Evolutionary conservation across 2,888 invertebrate genomes (phyloP).

Genomic region (Homarus gammarus): DNA sequence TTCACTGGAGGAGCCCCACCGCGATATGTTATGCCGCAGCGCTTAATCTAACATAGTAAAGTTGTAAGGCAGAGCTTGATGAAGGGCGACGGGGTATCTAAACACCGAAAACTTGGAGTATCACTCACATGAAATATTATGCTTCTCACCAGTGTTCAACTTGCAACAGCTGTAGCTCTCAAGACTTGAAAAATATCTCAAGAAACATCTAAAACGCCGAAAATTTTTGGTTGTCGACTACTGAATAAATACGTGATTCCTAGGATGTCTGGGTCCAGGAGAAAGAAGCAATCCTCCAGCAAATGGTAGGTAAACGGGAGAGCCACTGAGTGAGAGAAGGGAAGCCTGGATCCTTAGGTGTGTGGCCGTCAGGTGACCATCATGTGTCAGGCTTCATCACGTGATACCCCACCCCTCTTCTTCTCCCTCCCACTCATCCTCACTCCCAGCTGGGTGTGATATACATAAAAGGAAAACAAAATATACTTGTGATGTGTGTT

Average conservation of each 20-base stretch:
- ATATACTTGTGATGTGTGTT: background rate
- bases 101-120: background rate
- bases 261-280: too few relatives aligned
- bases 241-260: too few relatives aligned
- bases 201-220: too few relatives aligned
- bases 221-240: too few relatives aligned
- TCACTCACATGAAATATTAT: background rate
- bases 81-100: background rate
- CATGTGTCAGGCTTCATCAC: constrained; percentile 35
- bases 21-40: background rate
- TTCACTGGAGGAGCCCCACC: background rate
- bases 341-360: background rate
- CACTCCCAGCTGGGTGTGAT: background rate
- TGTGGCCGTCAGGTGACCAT: constrained; percentile 6
- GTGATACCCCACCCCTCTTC: background rate
- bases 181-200: too few relatives aligned
- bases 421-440: background rate
- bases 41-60: background rate
- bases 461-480: too few relatives aligned
- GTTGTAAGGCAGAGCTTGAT: background rate
- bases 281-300: too few relatives aligned
- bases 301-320: constrained; percentile 21
- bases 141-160: too few relatives aligned
- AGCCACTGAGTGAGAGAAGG: background rate
- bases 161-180: too few relatives aligned